A percentile compares a stretch with the other conserved stretches of the same genome.
These are phyloP conservation scores for Pelagia noctiluca DNA, from an alignment of 30 jellyfish, hydroid and myxozoan species.

Conservation along the genomic window DNA sequence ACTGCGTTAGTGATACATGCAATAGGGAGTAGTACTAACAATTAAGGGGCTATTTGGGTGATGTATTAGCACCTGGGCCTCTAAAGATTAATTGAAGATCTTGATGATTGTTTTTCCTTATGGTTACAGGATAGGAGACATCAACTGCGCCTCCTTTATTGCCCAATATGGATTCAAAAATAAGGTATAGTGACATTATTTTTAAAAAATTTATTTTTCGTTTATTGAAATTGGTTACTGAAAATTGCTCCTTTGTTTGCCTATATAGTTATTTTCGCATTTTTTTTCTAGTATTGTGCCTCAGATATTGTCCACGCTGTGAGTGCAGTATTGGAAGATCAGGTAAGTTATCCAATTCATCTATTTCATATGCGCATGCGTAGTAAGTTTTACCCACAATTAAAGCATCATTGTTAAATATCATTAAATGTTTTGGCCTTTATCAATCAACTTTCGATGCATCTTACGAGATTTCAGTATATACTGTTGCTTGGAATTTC, in stretches of 20 bases:
- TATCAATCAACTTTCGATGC: neutral
- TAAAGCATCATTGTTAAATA: neutral
- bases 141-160: slow-evolving; percentile 82
- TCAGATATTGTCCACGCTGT: slow-evolving; percentile 87
- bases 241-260: neutral
- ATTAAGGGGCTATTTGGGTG: no score
- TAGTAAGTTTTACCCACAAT: neutral
- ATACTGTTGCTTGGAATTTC: slow-evolving; percentile 71
- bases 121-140: slow-evolving; percentile 79
- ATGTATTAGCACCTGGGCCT: no score
- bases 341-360: slow-evolving; percentile 65
- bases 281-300: slow-evolving; percentile 84
- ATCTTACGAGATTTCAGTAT: slow-evolving; percentile 67
- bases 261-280: neutral
- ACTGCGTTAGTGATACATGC: no score
- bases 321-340: slow-evolving; percentile 84
- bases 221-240: neutral
- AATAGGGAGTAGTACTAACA: no score
- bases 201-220: neutral
- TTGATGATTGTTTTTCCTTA: neutral
- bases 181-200: slow-evolving; percentile 61
- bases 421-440: neutral
- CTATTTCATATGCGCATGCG: slow-evolving; percentile 36
- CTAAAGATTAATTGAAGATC: no score
- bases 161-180: slow-evolving; percentile 93